phyloP scores from a whole-genome alignment of 2,888 invertebrate genomes.

The Drosophila acutilabella region DNA sequence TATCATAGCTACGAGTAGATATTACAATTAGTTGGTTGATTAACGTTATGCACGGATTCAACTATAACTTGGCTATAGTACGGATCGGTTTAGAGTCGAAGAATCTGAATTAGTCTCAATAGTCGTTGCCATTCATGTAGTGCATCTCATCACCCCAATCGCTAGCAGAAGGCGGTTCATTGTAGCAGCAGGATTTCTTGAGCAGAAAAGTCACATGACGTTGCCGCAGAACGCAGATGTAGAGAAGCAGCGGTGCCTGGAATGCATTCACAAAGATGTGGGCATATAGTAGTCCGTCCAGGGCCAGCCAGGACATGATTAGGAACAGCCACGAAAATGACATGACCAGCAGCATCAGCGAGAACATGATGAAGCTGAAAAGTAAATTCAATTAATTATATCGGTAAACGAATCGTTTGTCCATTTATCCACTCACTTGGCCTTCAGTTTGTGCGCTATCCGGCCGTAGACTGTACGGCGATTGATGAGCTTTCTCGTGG shows the following conservation, averaged over 20 bases:
- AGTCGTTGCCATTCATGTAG: slow-evolving; percentile 90
- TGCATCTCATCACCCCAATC: slow-evolving; percentile 96
- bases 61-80: slow-evolving; percentile 26
- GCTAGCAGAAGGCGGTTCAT: slow-evolving; percentile 89
- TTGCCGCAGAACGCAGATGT: slow-evolving; percentile 91
- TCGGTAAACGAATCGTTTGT: not conserved
- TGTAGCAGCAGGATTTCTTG: slow-evolving; percentile 92
- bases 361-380: slow-evolving; percentile 92
- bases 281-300: slow-evolving; percentile 90
- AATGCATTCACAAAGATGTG: slow-evolving; percentile 91
- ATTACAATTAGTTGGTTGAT: slow-evolving; percentile 39
- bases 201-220: slow-evolving; percentile 92
- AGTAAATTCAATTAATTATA: slow-evolving; percentile 22
- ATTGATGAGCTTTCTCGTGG: slow-evolving; percentile 92
- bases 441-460: slow-evolving; percentile 94
- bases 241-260: slow-evolving; percentile 90
- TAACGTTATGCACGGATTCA: slow-evolving; percentile 1
- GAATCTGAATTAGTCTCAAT: slow-evolving; percentile 52
- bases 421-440: slow-evolving; percentile 87
- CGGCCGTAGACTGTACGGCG: slow-evolving; percentile 93
- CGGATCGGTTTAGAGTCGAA: slow-evolving; percentile 14
- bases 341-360: slow-evolving; percentile 91
- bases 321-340: slow-evolving; percentile 91
- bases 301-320: slow-evolving; percentile 90
- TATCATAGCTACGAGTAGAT: slow-evolving; percentile 45